Evolutionary conservation across 2,888 invertebrate genomes (phyloP).

Genomic region (Hydrotaea cyrtoneurina): DNA sequence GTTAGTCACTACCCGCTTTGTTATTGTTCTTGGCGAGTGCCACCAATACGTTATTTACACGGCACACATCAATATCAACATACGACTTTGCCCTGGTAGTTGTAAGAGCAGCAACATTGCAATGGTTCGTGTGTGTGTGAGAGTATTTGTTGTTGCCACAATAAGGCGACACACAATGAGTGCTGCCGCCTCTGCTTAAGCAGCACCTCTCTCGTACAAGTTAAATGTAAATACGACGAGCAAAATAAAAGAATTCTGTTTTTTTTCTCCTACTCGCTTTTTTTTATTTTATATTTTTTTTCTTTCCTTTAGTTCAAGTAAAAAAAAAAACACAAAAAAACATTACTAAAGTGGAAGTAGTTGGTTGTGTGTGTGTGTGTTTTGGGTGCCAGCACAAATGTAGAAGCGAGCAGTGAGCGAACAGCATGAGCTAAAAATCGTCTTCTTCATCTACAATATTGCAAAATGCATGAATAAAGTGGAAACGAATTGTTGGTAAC

Average conservation of each 20-base stretch:
- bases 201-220: conserved; percentile 9
- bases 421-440: conserved; percentile 39
- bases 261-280: neutral
- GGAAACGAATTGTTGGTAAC: conserved; percentile 38
- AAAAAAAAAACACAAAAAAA: conserved; percentile 10
- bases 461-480: conserved; percentile 47
- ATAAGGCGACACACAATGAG: conserved; percentile 31
- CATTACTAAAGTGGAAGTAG: conserved; percentile 36
- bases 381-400: neutral
- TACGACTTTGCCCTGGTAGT: too few relatives aligned
- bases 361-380: neutral
- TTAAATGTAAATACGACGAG: conserved; percentile 28
- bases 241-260: conserved; percentile 22
- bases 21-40: too few relatives aligned
- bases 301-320: neutral
- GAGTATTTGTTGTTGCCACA: neutral
- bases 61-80: too few relatives aligned
- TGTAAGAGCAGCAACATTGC: too few relatives aligned
- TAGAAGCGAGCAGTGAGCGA: neutral
- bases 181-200: neutral
- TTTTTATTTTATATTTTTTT: conserved; percentile 19
- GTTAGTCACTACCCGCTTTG: too few relatives aligned
- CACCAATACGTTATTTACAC: too few relatives aligned
- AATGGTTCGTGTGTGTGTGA: too few relatives aligned
- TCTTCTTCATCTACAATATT: conserved; percentile 42